A percentile compares a stretch with the other conserved stretches of the same genome.
These are phyloP conservation scores for Pissodes strobi DNA, from an alignment of 1,140 invertebrate genomes.

Conservation along the genomic window DNA sequence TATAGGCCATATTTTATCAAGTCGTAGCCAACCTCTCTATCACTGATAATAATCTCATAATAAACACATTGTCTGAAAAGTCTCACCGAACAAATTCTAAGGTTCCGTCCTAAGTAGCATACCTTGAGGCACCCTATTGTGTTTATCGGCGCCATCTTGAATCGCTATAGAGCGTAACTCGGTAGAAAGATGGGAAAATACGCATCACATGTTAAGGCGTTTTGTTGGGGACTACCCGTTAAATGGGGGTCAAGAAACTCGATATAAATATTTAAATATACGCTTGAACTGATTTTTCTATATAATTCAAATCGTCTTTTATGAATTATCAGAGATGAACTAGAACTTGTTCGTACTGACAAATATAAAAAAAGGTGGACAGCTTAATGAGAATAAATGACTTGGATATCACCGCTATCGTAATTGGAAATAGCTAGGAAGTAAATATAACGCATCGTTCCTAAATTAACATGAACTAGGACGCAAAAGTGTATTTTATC, in stretches of 20 bases:
- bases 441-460: no score
- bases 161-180: constrained; percentile 21
- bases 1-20: no score
- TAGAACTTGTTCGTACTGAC: no score
- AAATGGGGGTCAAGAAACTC: constrained; percentile 14
- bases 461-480: no score
- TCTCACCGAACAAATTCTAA: constrained; percentile 17
- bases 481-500: no score
- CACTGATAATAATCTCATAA: constrained; percentile 8
- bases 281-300: no score
- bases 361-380: no score
- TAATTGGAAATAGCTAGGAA: no score
- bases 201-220: constrained; percentile 13
- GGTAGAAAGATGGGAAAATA: constrained; percentile 21
- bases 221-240: constrained; percentile 5
- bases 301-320: no score
- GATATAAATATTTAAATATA: constrained; percentile 9
- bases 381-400: no score
- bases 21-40: background rate
- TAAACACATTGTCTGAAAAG: constrained; percentile 23
- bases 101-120: constrained; percentile 24
- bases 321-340: no score
- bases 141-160: constrained; percentile 23
- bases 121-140: constrained; percentile 23
- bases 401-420: no score